Conservation (phyloP, 1,140 invertebrate species). For the Eulimnadia texana region DNA sequence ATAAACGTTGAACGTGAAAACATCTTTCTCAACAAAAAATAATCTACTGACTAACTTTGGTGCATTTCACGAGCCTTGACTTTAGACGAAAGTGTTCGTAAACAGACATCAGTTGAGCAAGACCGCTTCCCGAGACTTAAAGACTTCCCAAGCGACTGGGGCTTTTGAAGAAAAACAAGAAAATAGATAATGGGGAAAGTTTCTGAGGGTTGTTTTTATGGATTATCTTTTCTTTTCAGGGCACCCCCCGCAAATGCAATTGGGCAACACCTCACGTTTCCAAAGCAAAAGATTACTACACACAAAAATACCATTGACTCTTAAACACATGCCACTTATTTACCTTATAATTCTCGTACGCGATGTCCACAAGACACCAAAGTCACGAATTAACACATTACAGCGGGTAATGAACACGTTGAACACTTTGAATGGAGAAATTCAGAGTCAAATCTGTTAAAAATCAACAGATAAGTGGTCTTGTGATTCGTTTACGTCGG, state of each 20-base stretch:
- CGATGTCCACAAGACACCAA: neutral
- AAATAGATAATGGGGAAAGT: too few species aligned
- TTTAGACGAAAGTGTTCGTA: too few species aligned
- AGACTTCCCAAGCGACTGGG: too few species aligned
- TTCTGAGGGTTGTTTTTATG: neutral
- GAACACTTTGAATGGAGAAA: neutral
- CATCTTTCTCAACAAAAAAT: too few species aligned
- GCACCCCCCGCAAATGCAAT: neutral
- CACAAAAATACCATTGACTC: too few species aligned
- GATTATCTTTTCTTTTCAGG: neutral
- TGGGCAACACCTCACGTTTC: neutral
- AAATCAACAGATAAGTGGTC: neutral
- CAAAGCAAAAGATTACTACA: too few species aligned
- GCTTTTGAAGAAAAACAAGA: neutral
- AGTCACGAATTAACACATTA: neutral
- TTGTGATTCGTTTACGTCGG: neutral
- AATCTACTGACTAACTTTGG: too few species aligned
- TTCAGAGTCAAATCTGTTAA: neutral
- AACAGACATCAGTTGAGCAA: too few species aligned
- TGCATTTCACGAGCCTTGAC: too few species aligned
- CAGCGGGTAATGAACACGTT: neutral
- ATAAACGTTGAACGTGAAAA: too few species aligned
- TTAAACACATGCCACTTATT: neutral
- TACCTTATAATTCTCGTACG: neutral
- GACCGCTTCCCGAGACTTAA: too few species aligned